Percentiles rank a stretch among this genome's conserved stretches.
Conservation (phyloP, 2,888 invertebrate genomes). For the Antheraea yamamai region DNA sequence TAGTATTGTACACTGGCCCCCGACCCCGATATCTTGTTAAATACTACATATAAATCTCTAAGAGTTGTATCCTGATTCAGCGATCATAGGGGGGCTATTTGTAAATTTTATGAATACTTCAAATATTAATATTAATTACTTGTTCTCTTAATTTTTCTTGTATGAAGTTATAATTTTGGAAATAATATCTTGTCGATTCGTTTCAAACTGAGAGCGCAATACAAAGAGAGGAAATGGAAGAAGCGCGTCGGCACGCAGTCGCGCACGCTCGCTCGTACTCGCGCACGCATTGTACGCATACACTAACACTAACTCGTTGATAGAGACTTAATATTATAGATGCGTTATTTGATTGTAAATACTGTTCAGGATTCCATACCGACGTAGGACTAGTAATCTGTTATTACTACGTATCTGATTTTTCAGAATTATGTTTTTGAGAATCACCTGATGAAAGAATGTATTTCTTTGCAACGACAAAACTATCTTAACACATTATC, state of each 20-base stretch:
- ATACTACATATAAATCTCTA: no score
- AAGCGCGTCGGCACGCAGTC: constrained; percentile 15
- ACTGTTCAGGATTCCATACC: constrained; percentile 1
- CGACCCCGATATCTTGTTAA: background rate
- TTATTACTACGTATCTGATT: background rate
- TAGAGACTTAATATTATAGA: constrained; percentile 62
- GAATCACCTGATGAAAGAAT: background rate
- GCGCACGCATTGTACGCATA: constrained; percentile 24
- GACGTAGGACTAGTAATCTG: background rate
- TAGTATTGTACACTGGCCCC: background rate
- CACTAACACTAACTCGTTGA: constrained; percentile 78
- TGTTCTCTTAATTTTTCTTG: no score
- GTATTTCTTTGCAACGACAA: background rate
- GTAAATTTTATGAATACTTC: no score
- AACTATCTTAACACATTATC: background rate
- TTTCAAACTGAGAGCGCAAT: no score
- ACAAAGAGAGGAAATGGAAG: background rate
- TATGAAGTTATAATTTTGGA: no score
- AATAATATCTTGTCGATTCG: no score
- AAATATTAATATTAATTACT: no score
- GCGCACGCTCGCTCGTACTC: constrained; percentile 26
- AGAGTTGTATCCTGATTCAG: no score
- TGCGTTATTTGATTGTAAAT: constrained; percentile 18
- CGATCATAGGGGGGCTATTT: no score
- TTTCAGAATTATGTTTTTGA: background rate